Conservation (phyloP, 2,888 invertebrate genomes). For the Acanthopleura granulata region DNA sequence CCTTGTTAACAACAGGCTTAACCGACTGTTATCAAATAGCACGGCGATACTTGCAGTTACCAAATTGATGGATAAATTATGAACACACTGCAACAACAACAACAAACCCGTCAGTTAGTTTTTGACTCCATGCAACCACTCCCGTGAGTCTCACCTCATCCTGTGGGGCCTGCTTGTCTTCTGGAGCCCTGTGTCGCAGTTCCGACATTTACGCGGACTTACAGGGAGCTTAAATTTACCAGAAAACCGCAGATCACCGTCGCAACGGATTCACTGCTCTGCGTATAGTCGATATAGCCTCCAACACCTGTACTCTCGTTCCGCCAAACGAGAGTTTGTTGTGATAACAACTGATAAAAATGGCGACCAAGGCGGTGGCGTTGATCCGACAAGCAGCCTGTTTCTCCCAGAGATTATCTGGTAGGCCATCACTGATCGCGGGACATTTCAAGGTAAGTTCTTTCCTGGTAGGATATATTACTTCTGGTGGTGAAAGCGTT, state of each 20-base stretch:
- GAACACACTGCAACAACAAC: conserved; percentile 6
- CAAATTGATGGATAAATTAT: neutral
- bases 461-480: no score
- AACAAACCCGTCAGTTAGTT: neutral
- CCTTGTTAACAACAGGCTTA: neutral
- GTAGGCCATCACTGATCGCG: neutral
- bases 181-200: conserved; percentile 14
- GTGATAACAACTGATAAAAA: conserved; percentile 17
- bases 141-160: conserved; percentile 16
- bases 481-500: no score
- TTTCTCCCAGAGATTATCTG: conserved; percentile 2
- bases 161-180: conserved; percentile 7
- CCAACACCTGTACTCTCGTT: neutral
- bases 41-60: neutral
- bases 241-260: neutral
- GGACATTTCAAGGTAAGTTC: conserved; percentile 8
- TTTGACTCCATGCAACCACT: neutral
- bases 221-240: neutral
- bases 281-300: neutral
- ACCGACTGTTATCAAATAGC: neutral
- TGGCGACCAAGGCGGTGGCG: conserved; percentile 14
- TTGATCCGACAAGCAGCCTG: neutral
- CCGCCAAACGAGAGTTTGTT: conserved; percentile 8
- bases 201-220: conserved; percentile 12
- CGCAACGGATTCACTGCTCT: neutral